Evolutionary conservation across 2,113 vertebrate genomes (phyloP).

Genomic region (Lucifuga dentata): DNA sequence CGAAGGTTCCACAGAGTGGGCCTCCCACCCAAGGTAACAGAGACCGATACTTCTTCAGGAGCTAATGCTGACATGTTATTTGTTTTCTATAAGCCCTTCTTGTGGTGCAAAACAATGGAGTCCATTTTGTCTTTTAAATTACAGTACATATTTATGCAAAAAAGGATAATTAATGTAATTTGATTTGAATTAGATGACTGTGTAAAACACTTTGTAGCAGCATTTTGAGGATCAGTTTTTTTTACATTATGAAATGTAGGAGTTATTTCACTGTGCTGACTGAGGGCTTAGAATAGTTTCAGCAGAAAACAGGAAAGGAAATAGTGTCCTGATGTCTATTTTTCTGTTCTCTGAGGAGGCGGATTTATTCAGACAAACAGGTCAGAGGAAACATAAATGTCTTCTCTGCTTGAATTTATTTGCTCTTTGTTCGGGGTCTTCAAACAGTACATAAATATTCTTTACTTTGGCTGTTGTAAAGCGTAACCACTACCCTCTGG

Average conservation of each 20-base stretch:
- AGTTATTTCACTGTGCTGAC: constrained; percentile 8
- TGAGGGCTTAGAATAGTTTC: constrained; percentile 21
- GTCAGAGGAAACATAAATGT: constrained; percentile 28
- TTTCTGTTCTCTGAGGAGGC: constrained; percentile 7
- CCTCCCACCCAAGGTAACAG: constrained; percentile 94
- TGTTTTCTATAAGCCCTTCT: neutral
- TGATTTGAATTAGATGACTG: too few relatives aligned
- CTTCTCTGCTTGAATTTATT: constrained; percentile 7
- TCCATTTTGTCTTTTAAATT: too few relatives aligned
- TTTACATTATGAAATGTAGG: neutral
- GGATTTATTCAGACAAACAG: constrained; percentile 23
- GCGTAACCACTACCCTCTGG: neutral
- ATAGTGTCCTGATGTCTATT: neutral
- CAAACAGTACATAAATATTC: constrained; percentile 6
- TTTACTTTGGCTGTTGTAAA: neutral
- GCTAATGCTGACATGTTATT: neutral
- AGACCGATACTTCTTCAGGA: neutral
- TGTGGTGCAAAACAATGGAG: too few relatives aligned
- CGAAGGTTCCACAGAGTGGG: constrained; percentile 96
- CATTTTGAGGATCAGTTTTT: neutral
- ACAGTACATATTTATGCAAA: too few relatives aligned
- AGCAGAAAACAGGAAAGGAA: constrained; percentile 9
- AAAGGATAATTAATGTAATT: too few relatives aligned
- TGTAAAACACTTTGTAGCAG: too few relatives aligned
- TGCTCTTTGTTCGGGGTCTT: neutral